Percentiles rank a stretch among this genome's conserved stretches.
Conservation (phyloP, 1,140 invertebrate genomes). For the Bombus soroeensis region DNA sequence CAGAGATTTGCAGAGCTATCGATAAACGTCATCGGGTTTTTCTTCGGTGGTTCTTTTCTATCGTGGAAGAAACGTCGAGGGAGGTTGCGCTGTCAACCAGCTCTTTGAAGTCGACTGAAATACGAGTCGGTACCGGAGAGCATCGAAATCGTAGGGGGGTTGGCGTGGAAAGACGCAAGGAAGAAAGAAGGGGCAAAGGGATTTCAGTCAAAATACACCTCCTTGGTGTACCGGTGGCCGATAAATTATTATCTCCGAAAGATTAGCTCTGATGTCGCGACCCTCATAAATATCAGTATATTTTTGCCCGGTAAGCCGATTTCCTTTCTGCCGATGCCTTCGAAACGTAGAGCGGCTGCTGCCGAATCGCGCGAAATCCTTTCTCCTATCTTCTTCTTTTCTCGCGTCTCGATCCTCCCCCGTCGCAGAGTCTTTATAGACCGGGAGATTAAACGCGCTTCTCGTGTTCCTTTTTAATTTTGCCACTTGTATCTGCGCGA, state of each 20-base stretch:
- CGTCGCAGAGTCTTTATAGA: conserved; percentile 74
- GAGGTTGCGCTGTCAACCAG: conserved; percentile 19
- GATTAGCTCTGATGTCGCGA: conserved; percentile 82
- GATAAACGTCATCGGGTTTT: conserved; percentile 12
- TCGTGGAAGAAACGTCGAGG: neutral
- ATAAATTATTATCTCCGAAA: conserved; percentile 83
- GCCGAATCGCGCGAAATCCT: conserved; percentile 79
- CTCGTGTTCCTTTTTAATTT: conserved; percentile 73
- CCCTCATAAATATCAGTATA: conserved; percentile 83
- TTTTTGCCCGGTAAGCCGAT: conserved; percentile 81
- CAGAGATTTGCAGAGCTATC: too few species aligned
- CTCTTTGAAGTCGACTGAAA: conserved; percentile 60
- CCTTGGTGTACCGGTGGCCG: conserved; percentile 66
- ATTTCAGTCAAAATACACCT: conserved; percentile 74
- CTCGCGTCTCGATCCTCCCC: conserved; percentile 36
- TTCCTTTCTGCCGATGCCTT: conserved; percentile 80
- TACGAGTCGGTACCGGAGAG: conserved; percentile 36
- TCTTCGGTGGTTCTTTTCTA: neutral
- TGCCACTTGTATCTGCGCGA: conserved; percentile 34
- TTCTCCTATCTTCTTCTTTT: conserved; percentile 47
- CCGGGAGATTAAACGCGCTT: conserved; percentile 79
- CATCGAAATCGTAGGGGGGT: conserved; percentile 16
- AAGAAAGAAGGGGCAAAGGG: conserved; percentile 61
- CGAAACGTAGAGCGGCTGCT: conserved; percentile 76
- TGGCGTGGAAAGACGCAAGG: conserved; percentile 33